These are phyloP conservation scores for Nibea albiflora DNA, from an alignment of 2,113 vertebrate genomes.

Conservation along the genomic window DNA sequence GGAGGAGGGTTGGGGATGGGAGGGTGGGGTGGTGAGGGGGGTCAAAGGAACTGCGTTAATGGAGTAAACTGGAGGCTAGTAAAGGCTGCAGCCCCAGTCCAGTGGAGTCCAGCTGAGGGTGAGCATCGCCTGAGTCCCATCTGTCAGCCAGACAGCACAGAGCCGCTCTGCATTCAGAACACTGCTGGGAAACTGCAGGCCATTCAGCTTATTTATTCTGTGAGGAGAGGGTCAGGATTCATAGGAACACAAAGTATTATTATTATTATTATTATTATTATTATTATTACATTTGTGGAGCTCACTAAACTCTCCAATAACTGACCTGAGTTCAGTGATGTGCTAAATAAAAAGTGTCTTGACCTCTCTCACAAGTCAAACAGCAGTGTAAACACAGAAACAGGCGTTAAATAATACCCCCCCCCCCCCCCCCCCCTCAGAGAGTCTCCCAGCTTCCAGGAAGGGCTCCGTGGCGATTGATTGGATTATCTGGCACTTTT, in stretches of 20 bases:
- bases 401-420: slow-evolving; percentile 47
- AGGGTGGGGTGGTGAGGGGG: slow-evolving; percentile 7
- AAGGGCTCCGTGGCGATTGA: slow-evolving; percentile 70
- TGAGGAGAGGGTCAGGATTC: slow-evolving; percentile 47
- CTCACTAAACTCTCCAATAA: slow-evolving; percentile 38
- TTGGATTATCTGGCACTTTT: slow-evolving; percentile 79
- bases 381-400: slow-evolving; percentile 48
- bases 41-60: slow-evolving; percentile 74
- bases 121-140: slow-evolving; percentile 74
- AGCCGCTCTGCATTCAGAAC: slow-evolving; percentile 40
- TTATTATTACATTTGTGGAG: slow-evolving; percentile 60
- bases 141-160: slow-evolving; percentile 65
- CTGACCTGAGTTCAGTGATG: slow-evolving; percentile 32
- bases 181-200: slow-evolving; percentile 52
- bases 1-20: background rate
- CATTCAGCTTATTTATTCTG: slow-evolving; percentile 56
- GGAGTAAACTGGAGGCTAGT: slow-evolving; percentile 74
- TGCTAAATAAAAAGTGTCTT: slow-evolving; percentile 32
- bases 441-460: slow-evolving; percentile 59
- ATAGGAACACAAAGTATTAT: slow-evolving; percentile 45
- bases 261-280: slow-evolving; percentile 70
- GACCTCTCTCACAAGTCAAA: slow-evolving; percentile 54
- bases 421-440: slow-evolving; percentile 14
- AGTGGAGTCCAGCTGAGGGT: slow-evolving; percentile 75
- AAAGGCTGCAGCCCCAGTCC: slow-evolving; percentile 70